Conservation (phyloP, 2,113 vertebrate genomes). For the Aptenodytes forsteri region DNA sequence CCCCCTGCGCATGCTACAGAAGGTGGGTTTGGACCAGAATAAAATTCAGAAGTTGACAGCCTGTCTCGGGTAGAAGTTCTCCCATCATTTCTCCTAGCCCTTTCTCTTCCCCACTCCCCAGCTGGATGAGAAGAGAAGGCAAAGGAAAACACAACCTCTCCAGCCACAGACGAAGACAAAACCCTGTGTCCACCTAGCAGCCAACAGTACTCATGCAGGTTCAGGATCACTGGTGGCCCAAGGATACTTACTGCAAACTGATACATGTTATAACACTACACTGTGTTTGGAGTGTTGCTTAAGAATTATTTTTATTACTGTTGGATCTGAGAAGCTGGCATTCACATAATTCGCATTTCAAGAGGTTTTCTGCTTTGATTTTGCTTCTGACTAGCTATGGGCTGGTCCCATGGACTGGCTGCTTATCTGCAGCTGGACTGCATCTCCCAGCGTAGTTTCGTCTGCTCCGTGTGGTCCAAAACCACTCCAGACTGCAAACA, state of each 20-base stretch:
- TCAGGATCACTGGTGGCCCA: neutral
- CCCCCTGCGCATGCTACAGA: neutral
- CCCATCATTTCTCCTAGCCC: neutral
- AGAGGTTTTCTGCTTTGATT: neutral
- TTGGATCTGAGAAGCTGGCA: neutral
- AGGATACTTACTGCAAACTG: neutral
- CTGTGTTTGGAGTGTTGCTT: neutral
- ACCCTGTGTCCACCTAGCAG: neutral
- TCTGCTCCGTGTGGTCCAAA: neutral
- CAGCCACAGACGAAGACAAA: neutral
- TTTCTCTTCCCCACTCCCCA: neutral
- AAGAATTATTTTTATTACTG: neutral
- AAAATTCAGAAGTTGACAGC: neutral
- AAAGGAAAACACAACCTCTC: neutral
- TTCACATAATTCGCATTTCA: neutral
- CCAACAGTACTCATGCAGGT: neutral
- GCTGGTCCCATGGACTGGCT: neutral
- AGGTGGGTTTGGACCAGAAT: neutral
- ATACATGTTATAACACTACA: rapidly evolving
- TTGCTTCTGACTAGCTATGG: neutral
- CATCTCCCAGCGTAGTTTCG: neutral
- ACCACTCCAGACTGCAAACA: neutral
- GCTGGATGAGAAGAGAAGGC: neutral
- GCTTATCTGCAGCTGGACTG: neutral
- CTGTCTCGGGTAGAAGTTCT: neutral